Evolutionary conservation across 2,113 vertebrate genomes (phyloP).

Genomic region (Xiphophorus couchianus): DNA sequence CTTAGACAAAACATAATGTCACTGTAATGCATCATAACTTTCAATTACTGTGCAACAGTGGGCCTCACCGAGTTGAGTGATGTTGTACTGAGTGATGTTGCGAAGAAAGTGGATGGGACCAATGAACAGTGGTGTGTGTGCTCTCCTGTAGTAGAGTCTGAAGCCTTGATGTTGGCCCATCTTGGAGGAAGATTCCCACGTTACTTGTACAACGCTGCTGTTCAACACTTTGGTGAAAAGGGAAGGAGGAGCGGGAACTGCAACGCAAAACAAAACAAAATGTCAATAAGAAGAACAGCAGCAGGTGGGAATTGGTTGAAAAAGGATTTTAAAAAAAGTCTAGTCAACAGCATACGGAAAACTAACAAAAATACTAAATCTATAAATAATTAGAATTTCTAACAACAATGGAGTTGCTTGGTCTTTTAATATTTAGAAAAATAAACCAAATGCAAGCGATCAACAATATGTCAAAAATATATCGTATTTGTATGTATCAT

Average conservation of each 20-base stretch:
- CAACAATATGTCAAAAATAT: background rate
- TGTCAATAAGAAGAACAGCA: background rate
- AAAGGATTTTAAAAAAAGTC: too few species aligned
- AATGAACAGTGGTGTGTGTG: constrained; percentile 82
- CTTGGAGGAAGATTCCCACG: constrained; percentile 91
- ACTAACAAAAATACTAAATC: background rate
- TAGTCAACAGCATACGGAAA: background rate
- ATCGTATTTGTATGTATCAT: background rate
- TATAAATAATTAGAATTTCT: too few species aligned
- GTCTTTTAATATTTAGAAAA: too few species aligned
- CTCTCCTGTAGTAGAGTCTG: constrained; percentile 91
- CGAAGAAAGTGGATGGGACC: constrained; percentile 89
- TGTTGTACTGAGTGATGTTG: constrained; percentile 89
- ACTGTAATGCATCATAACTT: too few species aligned
- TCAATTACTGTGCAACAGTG: background rate
- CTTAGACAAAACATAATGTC: background rate
- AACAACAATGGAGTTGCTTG: too few species aligned
- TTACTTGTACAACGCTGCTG: constrained; percentile 85
- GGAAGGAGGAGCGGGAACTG: constrained; percentile 90
- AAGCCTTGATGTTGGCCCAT: constrained; percentile 91
- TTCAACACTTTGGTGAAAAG: constrained; percentile 90
- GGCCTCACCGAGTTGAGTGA: constrained; percentile 90
- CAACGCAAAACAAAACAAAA: constrained; percentile 46
- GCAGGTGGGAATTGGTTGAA: too few species aligned
- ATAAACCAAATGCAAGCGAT: background rate